Percentiles rank a stretch among this genome's conserved stretches.
Conservation (phyloP, 2,797 vertebrate genomes). For the Lophius americanus region DNA sequence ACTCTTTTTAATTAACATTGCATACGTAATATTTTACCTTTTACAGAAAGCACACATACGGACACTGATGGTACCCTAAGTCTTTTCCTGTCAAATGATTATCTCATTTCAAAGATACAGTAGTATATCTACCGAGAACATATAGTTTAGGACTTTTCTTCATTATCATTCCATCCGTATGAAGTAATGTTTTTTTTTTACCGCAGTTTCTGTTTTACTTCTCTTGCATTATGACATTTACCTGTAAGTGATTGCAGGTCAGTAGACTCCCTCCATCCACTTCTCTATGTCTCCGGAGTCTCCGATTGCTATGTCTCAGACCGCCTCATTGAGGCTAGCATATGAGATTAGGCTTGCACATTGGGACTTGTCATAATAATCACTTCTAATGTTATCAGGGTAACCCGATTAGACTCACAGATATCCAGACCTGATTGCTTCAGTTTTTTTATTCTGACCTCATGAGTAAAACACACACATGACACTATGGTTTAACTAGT, state of each 20-base stretch:
- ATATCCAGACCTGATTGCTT: constrained; percentile 65
- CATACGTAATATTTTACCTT: constrained; percentile 29
- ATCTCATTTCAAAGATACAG: constrained; percentile 22
- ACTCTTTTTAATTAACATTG: constrained; percentile 29
- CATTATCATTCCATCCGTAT: constrained; percentile 34
- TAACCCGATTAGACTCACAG: constrained; percentile 61
- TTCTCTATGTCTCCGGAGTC: constrained; percentile 31
- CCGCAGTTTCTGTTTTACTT: constrained; percentile 12
- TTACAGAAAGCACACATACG: constrained; percentile 13
- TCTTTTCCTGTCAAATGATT: constrained; percentile 25
- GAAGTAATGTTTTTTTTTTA: constrained; percentile 30
- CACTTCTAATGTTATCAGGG: constrained; percentile 75
- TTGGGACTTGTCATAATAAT: constrained; percentile 74
- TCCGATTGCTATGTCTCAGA: constrained; percentile 31
- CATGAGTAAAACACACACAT: constrained; percentile 61
- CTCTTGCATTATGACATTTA: constrained; percentile 16
- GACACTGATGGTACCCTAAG: constrained; percentile 10
- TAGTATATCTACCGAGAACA: constrained; percentile 14
- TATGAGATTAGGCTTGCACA: constrained; percentile 42
- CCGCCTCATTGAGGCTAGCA: constrained; percentile 38
- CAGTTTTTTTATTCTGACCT: constrained; percentile 38
- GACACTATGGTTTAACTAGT: constrained; percentile 51
- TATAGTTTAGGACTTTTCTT: constrained; percentile 15
- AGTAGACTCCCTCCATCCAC: constrained; percentile 11
- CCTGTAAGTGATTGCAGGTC: constrained; percentile 24